phyloP scores from a whole-genome alignment of 2,113 vertebrate species.

The Holacanthus passer region DNA sequence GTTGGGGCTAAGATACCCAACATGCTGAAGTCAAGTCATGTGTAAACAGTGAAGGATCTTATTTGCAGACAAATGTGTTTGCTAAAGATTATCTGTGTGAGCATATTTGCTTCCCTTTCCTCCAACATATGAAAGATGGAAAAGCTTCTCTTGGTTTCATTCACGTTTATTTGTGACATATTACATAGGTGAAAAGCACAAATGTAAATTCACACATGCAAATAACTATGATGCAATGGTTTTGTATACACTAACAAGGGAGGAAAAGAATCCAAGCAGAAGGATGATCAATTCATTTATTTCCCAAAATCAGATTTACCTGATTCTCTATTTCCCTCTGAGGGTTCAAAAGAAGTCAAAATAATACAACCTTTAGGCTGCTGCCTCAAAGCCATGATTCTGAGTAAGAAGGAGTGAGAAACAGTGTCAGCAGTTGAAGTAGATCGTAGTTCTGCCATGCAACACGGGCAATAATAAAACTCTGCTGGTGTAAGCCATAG shows the following conservation, averaged over 20 bases:
- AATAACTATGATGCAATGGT: no score
- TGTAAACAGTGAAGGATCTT: constrained; percentile 7
- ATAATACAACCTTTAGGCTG: background rate
- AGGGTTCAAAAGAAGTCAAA: background rate
- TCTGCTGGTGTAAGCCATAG: constrained; percentile 7
- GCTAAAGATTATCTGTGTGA: background rate
- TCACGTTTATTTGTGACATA: background rate
- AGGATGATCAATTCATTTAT: background rate
- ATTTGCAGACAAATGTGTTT: constrained; percentile 4
- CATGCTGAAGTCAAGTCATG: constrained; percentile 1
- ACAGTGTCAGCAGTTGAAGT: constrained; percentile 3
- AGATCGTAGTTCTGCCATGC: constrained; percentile 14
- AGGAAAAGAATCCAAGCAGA: background rate
- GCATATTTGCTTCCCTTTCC: background rate
- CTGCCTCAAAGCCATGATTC: background rate
- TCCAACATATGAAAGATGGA: background rate
- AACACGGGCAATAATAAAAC: constrained; percentile 4
- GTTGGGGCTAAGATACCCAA: background rate
- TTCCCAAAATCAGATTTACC: background rate
- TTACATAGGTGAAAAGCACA: background rate
- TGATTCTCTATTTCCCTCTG: background rate
- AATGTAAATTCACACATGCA: background rate
- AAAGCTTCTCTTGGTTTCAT: background rate
- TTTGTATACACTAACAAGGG: background rate
- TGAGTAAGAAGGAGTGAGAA: background rate